A percentile compares a stretch with the other conserved stretches of the same genome.
Conservation (phyloP, 92 coral and sea anemone species). For the Hydrozoanthus gracilis region DNA sequence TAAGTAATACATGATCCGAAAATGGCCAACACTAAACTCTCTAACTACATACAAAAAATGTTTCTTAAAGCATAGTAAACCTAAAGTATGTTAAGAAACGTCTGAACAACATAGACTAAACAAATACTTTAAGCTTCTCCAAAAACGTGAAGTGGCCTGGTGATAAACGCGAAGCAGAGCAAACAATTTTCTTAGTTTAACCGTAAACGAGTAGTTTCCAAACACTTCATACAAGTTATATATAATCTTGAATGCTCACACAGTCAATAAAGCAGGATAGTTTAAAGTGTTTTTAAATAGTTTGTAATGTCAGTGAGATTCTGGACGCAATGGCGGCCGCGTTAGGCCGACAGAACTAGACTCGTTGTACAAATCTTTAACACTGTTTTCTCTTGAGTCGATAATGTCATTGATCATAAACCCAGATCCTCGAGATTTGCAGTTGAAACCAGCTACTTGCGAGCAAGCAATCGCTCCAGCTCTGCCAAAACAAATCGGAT, state of each 20-base stretch:
- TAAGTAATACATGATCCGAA: background rate
- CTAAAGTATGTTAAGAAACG: background rate
- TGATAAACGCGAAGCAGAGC: background rate
- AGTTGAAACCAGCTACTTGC: constrained; percentile 37
- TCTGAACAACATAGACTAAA: background rate
- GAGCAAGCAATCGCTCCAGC: constrained; percentile 31
- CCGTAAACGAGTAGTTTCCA: background rate
- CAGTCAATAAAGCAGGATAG: background rate
- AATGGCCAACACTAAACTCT: background rate
- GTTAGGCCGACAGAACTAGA: background rate
- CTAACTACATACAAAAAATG: constrained; percentile 12
- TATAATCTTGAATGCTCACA: background rate
- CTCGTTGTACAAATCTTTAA: background rate
- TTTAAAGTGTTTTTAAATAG: background rate
- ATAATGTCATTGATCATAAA: constrained; percentile 59
- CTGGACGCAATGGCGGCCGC: background rate
- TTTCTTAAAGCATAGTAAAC: background rate
- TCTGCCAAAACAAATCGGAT: constrained; percentile 20
- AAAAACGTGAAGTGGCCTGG: background rate
- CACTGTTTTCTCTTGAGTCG: constrained; percentile 41
- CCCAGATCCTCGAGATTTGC: constrained; percentile 56
- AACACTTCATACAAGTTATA: background rate
- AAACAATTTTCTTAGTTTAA: too few species aligned
- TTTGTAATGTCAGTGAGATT: background rate
- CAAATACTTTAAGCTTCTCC: background rate